Evolutionary conservation across 2,888 invertebrate species (phyloP), one percentile per base, ranked within the genome.

Genomic region (Caenorhabditis drosophilae): DNA sequence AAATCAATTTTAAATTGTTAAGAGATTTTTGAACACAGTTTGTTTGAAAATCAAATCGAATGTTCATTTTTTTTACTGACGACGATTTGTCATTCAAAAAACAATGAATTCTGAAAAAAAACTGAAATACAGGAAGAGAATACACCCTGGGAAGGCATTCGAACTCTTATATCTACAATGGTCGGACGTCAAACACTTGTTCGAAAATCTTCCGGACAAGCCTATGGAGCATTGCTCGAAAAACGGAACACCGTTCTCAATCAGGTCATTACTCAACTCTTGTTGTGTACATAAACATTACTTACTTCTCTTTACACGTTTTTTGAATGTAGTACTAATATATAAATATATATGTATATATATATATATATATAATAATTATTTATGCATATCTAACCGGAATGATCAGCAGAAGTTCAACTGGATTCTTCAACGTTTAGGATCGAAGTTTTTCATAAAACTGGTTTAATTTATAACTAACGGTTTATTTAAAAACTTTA

Each of bases 101-200:
- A n/a, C n/a, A n/a, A n/a, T n/a, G n/a, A n/a, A n/a, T n/a, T n/a
- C n/a, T n/a, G n/a, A n/a, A n/a, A n/a, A n/a, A n/a, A n/a, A n/a
- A n/a, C n/a, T 4, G 11, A n/a, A 36, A 36, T n/a, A 50, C 74
- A 77, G 77, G 76, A 77, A 53, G 79, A 79, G 38, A 72, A 64
- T 34, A 75, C 78, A 22, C 79, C 79, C 31, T 79, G 80, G 81
- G 80, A 82, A 54, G 70, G 70, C 53, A 81, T 82, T 36, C 79
- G 82, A 44, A 76, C 76, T 53, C 68, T 82, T 54, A 74, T 83
- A 45, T 66, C 80, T 23, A 73, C 80, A 27, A 74, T 82, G 76
- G 80, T 80, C 45, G 79, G 80, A 26, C 74, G 83, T 23, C 76
- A 76, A 26, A 70, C 73, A 42, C 66, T 74, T 18, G 69, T 79